Base-by-base conservation (phyloP, 2,888 invertebrate species). In the Limnephilus marmoratus region DNA sequence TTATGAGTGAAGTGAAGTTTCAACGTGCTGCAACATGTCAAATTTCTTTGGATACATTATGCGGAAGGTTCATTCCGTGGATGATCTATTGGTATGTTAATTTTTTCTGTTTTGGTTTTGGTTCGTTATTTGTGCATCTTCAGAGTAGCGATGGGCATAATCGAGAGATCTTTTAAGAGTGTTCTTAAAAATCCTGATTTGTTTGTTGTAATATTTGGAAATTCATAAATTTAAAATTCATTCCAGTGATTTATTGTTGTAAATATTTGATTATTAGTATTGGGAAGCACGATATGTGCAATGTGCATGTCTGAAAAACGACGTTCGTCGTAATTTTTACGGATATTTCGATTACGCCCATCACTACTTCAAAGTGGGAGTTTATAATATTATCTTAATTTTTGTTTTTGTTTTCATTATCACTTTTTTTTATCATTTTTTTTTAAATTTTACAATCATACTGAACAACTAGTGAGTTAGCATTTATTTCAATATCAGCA, bases 51-150 rank as follows among this genome's bases (percentile, higher is more conserved):
- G 96, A 94, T 96, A 97, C 94, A 96, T 96, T 92, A 96, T 96
- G 94, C 97, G 97, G 95, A 97, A 97, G 93, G 96, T 97, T 94
- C 96, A 96, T 94, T 96, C 97, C 91, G 96, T 97, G 94, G 96
- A 97, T 94, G 96, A 96, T 95, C 94, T 96, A 83, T 94, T 96
- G 96, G 97, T 97, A 94, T 31, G 91, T 93, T 68, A 18, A 49
- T 1, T 53, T 87, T 87, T 53, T 49, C 29, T 83, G 37, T 68
- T 68, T n/a, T 68, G 68, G 68, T 24, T 24, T 24, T 24, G 68
- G 68, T 68, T 68, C 24, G 11, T 68, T 7, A 11, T 68, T 9
- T 68, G 24, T 24, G 24, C 68, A 2, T 24, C 24, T 24, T 68
- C 24, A 24, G 7, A 9, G 24, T n/a, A 68, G 68, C 24, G 68